phyloP scores from a whole-genome alignment of 2,797 vertebrate species.

The Chrosomus eos region DNA sequence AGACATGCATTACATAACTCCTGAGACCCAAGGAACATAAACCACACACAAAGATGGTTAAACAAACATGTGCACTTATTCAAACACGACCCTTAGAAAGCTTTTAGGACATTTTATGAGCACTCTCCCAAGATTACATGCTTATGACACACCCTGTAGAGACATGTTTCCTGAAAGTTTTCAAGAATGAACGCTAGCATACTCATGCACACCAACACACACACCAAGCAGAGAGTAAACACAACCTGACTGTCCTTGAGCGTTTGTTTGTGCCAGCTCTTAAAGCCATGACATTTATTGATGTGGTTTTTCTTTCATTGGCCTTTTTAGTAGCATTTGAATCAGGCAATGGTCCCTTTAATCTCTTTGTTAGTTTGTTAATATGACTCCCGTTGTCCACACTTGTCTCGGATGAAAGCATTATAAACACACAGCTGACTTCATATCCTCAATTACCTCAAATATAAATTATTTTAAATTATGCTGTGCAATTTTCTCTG shows the following conservation, averaged over 20 bases:
- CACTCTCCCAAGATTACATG: slow-evolving; percentile 55
- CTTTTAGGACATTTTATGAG: slow-evolving; percentile 61
- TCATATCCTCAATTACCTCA: slow-evolving; percentile 29
- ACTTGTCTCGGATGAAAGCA: slow-evolving; percentile 27
- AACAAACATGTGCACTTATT: slow-evolving; percentile 56
- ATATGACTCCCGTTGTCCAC: slow-evolving; percentile 45
- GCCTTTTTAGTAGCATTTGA: slow-evolving; percentile 81
- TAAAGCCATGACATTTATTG: slow-evolving; percentile 77
- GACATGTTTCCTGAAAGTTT: slow-evolving; percentile 54
- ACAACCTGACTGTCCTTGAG: slow-evolving; percentile 53
- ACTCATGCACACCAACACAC: slow-evolving; percentile 12
- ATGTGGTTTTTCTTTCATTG: slow-evolving; percentile 75
- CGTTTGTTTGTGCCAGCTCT: slow-evolving; percentile 54
- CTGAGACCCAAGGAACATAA: slow-evolving; percentile 48
- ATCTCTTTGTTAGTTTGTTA: slow-evolving; percentile 71
- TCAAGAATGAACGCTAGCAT: slow-evolving; percentile 1
- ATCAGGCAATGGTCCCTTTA: slow-evolving; percentile 68
- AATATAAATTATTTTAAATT: background rate
- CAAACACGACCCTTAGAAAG: slow-evolving; percentile 58
- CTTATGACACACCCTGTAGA: slow-evolving; percentile 59
- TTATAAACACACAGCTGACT: slow-evolving; percentile 32
- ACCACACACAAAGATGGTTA: slow-evolving; percentile 62
- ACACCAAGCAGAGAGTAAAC: slow-evolving; percentile 61
- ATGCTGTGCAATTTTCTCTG: background rate
- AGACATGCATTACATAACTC: slow-evolving; percentile 51